Evolutionary conservation across 2,888 invertebrate species (phyloP).

Genomic region (Tinea trinotella): DNA sequence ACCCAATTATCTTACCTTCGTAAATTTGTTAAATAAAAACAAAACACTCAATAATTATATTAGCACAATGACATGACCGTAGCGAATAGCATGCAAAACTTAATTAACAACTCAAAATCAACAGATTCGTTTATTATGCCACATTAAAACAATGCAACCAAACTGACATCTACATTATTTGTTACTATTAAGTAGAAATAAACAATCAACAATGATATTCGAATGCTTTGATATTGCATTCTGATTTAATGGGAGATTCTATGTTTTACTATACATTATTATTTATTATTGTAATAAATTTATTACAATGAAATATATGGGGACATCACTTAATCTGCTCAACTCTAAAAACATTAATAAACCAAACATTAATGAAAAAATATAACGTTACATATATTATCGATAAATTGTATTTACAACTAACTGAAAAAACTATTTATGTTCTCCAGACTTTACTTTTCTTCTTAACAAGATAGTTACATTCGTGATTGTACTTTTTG

Average conservation of each 20-base stretch:
- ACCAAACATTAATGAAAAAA: too few relatives aligned
- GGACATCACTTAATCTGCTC: too few relatives aligned
- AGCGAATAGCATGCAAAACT: slow-evolving; percentile 10
- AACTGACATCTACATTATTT: too few relatives aligned
- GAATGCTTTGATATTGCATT: too few relatives aligned
- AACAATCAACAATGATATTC: too few relatives aligned
- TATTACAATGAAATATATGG: too few relatives aligned
- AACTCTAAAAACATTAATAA: too few relatives aligned
- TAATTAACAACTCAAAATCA: slow-evolving; percentile 3
- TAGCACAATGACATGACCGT: slow-evolving; percentile 1
- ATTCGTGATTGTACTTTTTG: background rate
- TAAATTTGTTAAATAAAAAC: background rate
- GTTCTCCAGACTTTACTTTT: background rate
- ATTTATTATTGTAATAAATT: too few relatives aligned
- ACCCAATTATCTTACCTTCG: slow-evolving; percentile 6
- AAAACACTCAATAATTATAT: slow-evolving; percentile 7
- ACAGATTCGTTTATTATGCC: slow-evolving; percentile 2
- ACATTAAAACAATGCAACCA: too few relatives aligned
- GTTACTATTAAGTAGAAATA: too few relatives aligned
- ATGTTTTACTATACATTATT: too few relatives aligned
- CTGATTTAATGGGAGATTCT: too few relatives aligned
- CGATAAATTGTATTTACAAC: background rate
- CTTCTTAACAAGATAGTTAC: slow-evolving; percentile 11
- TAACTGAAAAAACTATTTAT: background rate
- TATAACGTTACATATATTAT: background rate